phyloP scores from a whole-genome alignment of 2,888 invertebrate species.

The Latrodectus elegans region DNA sequence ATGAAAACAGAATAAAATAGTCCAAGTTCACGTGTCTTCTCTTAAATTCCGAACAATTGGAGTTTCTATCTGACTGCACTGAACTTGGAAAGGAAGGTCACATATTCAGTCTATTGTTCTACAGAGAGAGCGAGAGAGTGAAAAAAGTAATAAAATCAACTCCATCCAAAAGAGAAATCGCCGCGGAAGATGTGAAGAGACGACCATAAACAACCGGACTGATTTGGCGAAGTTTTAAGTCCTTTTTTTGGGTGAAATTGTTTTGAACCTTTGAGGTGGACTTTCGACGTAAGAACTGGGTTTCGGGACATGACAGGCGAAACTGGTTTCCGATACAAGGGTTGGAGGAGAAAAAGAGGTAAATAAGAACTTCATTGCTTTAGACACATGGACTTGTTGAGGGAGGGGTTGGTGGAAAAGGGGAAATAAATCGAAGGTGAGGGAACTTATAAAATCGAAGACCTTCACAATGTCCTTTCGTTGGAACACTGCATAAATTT shows the following conservation, averaged over 20 bases:
- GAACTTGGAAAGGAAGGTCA: no score
- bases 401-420: background rate
- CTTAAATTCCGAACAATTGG: no score
- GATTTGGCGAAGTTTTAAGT: background rate
- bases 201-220: background rate
- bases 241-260: conserved; percentile 40
- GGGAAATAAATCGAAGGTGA: background rate
- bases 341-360: background rate
- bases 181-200: no score
- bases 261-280: conserved; percentile 36
- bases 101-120: no score
- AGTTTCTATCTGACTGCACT: no score
- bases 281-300: conserved; percentile 14
- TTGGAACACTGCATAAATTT: background rate
- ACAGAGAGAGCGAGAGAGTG: no score
- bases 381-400: background rate
- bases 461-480: conserved; percentile 1
- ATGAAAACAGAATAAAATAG: no score
- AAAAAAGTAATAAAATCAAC: no score
- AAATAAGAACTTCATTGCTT: conserved; percentile 1
- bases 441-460: background rate
- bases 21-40: no score
- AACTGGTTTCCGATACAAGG: conserved; percentile 40
- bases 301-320: conserved; percentile 34
- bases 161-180: no score